A percentile compares a stretch with the other conserved stretches of the same genome.
Conservation (phyloP, 2,888 invertebrate species). For the Ichneumon xanthorius region DNA sequence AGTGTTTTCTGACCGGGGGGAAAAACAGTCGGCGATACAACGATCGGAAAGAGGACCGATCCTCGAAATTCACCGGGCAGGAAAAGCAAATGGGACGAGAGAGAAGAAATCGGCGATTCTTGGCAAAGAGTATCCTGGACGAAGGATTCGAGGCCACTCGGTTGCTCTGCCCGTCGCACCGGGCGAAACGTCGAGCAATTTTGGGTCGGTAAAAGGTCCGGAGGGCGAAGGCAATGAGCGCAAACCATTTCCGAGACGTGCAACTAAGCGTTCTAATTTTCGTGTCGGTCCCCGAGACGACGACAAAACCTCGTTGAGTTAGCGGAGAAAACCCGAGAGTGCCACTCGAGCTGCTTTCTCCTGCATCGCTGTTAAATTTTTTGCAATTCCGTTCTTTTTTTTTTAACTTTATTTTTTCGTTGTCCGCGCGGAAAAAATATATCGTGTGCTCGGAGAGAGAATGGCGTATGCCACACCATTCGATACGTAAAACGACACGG, state of each 20-base stretch:
- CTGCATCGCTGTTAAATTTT: conserved; percentile 41
- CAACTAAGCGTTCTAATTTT: conserved; percentile 71
- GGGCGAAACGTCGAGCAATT: conserved; percentile 70
- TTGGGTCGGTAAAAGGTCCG: conserved; percentile 62
- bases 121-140: conserved; percentile 62
- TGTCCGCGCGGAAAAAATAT: not conserved
- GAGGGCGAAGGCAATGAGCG: conserved; percentile 66
- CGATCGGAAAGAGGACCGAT: conserved; percentile 17
- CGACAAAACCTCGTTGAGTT: conserved; percentile 48
- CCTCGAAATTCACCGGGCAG: conserved; percentile 34
- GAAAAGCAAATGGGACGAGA: conserved; percentile 72
- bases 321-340: conserved; percentile 26
- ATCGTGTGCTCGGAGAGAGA: not conserved
- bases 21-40: conserved; percentile 10
- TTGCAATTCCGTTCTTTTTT: not conserved
- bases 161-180: conserved; percentile 69
- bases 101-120: conserved; percentile 71
- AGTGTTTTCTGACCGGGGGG: conserved; percentile 2
- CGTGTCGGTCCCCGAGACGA: conserved; percentile 64
- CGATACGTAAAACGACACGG: not conserved
- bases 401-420: not conserved
- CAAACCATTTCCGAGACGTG: conserved; percentile 67
- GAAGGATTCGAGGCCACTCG: conserved; percentile 59
- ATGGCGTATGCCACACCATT: not conserved
- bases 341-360: conserved; percentile 21